Base-by-base conservation (phyloP, 2,888 invertebrate species). In the Eristalis pertinax region DNA sequence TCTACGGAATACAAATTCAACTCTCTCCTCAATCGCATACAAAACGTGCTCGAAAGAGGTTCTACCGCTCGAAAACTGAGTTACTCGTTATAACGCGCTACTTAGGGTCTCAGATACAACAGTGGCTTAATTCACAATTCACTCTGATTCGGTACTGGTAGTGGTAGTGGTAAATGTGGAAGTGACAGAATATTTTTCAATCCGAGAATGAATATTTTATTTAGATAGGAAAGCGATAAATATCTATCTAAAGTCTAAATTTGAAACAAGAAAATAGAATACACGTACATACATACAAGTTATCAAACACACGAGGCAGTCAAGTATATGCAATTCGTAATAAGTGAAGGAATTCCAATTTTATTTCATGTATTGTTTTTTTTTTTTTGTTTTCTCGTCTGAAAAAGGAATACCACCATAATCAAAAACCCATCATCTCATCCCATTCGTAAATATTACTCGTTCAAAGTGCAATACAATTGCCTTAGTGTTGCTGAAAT, bases 21-120 rank as follows among this genome's bases (percentile, higher is more conserved):
- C 68, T 73, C 83, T 69, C 84, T 64, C 50, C 76, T 87, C 87
- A 87, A 79, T 87, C 83, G 84, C 73, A 65, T 84, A 79, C 38
- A 68, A 87, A 84, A 87, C 87, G 87, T 84, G 87, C 87, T 87
- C 64, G 58, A 68, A 63, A 68, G 67, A 84, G 81, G 72, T 77
- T 64, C 68, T 72, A n/a, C 63, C 70, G 80, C 38, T 56, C 50
- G 19, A 7, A 50, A 50, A n/a, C 19, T n/a, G 19, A 50, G 19
- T 19, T 19, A 24, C 38, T 64, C 60, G 56, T 72, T 35, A 22
- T 76, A 69, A n/a, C 24, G 43, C 43, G 26, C 69, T 78, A 58
- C 67, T 72, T 72, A 83, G 82, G 75, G 83, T 67, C 63, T 75
- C 35, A 74, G 29, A 62, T 64, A 81, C 78, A 67, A 78, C 73